phyloP scores from a whole-genome alignment of 1,140 invertebrate genomes.

The Zaprionus nigranus region DNA sequence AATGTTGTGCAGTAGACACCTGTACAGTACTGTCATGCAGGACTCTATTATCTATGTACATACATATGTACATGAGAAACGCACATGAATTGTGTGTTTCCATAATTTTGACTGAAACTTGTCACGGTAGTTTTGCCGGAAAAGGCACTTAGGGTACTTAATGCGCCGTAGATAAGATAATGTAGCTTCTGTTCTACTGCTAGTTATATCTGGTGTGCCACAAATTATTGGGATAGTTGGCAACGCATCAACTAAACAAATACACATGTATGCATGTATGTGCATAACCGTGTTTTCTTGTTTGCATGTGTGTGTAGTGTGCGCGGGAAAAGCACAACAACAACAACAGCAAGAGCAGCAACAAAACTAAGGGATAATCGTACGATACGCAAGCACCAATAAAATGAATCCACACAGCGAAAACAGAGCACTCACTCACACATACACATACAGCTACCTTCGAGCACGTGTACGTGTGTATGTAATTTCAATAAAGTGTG shows the following conservation, averaged over 20 bases:
- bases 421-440: slow-evolving; percentile 47
- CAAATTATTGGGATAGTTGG: slow-evolving; percentile 32
- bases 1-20: too few species aligned
- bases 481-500: slow-evolving; percentile 35
- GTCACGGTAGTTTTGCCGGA: background rate
- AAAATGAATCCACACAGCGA: slow-evolving; percentile 78
- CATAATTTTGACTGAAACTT: background rate
- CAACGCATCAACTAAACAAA: slow-evolving; percentile 42
- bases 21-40: too few species aligned
- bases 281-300: slow-evolving; percentile 6
- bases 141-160: background rate
- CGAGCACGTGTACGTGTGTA: slow-evolving; percentile 6
- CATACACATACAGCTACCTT: slow-evolving; percentile 2
- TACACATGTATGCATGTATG: background rate
- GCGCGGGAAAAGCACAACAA: slow-evolving; percentile 68
- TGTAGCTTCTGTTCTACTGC: slow-evolving; percentile 7
- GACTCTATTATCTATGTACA: background rate
- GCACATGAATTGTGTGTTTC: background rate
- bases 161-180: slow-evolving; percentile 1
- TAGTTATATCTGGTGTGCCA: slow-evolving; percentile 26
- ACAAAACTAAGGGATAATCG: slow-evolving; percentile 67
- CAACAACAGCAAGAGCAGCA: slow-evolving; percentile 47
- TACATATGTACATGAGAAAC: background rate
- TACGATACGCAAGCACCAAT: slow-evolving; percentile 79
- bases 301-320: slow-evolving; percentile 9